A percentile compares a stretch with the other conserved stretches of the same genome.
Evolutionary conservation across 2,888 invertebrate genomes (phyloP).

Genomic region (Meliscaeva auricollis): DNA sequence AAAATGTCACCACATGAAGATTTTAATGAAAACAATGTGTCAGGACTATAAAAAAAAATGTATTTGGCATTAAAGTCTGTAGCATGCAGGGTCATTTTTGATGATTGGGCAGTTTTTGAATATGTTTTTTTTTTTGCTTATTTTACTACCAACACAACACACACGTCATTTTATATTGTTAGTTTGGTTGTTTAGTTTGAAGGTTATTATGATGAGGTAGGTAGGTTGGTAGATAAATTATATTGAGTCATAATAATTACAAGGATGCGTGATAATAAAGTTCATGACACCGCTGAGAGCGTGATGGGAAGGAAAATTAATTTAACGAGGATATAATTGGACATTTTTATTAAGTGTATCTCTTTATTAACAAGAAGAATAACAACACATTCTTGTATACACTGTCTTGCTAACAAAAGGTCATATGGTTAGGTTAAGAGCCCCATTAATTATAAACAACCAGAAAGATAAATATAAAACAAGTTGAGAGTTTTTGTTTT

Average conservation of each 20-base stretch:
- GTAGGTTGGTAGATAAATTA: background rate
- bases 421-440: conserved; percentile 15
- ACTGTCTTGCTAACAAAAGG: background rate
- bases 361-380: background rate
- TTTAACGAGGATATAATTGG: conserved; percentile 34
- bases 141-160: conserved; percentile 10
- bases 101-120: conserved; percentile 41
- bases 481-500: no score
- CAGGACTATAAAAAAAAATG: conserved; percentile 4
- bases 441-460: background rate
- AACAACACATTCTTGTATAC: background rate
- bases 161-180: background rate
- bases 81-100: conserved; percentile 21
- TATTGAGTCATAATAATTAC: background rate
- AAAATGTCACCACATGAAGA: conserved; percentile 12
- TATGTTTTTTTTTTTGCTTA: conserved; percentile 39
- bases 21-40: conserved; percentile 3
- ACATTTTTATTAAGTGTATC: conserved; percentile 7
- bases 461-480: background rate
- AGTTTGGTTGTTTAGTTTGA: background rate
- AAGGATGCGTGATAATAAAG: conserved; percentile 26
- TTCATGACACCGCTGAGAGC: background rate
- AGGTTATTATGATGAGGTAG: conserved; percentile 35
- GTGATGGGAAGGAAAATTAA: conserved; percentile 2
- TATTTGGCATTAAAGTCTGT: background rate